These are phyloP conservation scores for Stichopus chloronotus DNA, from an alignment of 35 echinoderm and acorn worm species.

Conservation along the genomic window DNA sequence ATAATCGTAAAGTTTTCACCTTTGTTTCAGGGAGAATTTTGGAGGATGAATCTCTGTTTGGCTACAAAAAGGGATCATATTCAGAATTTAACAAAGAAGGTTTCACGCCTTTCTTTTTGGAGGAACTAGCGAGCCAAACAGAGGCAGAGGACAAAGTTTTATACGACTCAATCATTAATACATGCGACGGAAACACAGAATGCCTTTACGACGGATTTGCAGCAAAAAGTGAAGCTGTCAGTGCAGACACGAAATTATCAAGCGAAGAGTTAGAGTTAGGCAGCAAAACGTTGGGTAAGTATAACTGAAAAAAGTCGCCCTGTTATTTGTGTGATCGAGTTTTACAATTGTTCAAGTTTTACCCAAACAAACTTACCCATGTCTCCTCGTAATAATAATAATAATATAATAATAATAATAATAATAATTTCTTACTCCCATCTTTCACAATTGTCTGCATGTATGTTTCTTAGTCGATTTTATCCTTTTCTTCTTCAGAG, in stretches of 20 bases:
- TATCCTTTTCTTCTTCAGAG: too few species aligned
- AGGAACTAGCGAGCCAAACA: slow-evolving; percentile 49
- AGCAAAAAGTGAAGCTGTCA: slow-evolving; percentile 59
- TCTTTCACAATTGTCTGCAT: too few species aligned
- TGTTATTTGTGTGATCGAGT: too few species aligned
- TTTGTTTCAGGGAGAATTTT: slow-evolving; percentile 29
- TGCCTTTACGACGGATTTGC: slow-evolving; percentile 82
- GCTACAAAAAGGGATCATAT: slow-evolving; percentile 65
- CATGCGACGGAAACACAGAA: slow-evolving; percentile 66
- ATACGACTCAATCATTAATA: background rate
- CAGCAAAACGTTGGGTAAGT: slow-evolving; percentile 34
- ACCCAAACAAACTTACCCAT: too few species aligned
- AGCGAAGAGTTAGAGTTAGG: background rate
- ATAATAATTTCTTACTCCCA: too few species aligned
- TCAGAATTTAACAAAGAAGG: slow-evolving; percentile 56
- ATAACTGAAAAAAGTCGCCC: background rate
- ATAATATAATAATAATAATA: too few species aligned
- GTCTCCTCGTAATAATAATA: too few species aligned
- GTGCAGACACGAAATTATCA: slow-evolving; percentile 68
- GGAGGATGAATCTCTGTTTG: slow-evolving; percentile 62
- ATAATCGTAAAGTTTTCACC: too few species aligned
- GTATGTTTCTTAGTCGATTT: too few species aligned
- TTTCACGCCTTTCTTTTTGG: slow-evolving; percentile 81
- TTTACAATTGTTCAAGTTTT: too few species aligned
- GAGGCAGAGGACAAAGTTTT: slow-evolving; percentile 28